Percentiles rank a stretch among this genome's conserved stretches.
Evolutionary conservation across 2,113 vertebrate species (phyloP).

Genomic region (Psammodynastes pulverulentus): DNA sequence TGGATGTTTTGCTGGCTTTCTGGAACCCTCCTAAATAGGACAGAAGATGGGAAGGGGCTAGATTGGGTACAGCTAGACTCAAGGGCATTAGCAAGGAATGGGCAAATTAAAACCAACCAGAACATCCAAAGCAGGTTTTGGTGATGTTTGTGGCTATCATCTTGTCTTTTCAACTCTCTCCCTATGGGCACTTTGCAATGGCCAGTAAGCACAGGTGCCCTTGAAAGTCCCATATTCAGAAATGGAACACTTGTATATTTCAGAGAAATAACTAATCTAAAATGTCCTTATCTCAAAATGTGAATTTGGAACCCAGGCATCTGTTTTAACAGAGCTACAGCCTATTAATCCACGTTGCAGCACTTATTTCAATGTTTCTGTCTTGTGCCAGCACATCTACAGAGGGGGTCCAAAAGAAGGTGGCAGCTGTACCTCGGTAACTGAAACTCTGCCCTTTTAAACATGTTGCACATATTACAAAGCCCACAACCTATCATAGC

Average conservation of each 20-base stretch:
- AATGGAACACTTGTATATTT: not conserved
- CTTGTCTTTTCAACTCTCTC: not conserved
- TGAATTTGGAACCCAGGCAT: not conserved
- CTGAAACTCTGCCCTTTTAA: not conserved
- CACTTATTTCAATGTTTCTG: not conserved
- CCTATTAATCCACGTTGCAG: not conserved
- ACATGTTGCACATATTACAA: not conserved
- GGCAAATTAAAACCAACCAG: not conserved
- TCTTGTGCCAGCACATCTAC: not conserved
- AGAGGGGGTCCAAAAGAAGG: not conserved
- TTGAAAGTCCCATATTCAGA: not conserved
- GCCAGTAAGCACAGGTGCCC: not conserved
- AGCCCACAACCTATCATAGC: not conserved
- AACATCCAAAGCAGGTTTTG: not conserved
- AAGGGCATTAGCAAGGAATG: not conserved
- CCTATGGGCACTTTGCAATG: not conserved
- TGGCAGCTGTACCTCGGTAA: not conserved
- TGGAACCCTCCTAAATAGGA: not conserved
- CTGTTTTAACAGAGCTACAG: not conserved
- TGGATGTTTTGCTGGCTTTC: too few species aligned
- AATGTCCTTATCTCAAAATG: not conserved
- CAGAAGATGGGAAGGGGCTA: not conserved
- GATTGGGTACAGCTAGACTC: not conserved
- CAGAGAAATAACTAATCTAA: not conserved
- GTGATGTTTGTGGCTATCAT: not conserved